Evolutionary conservation across 2,888 invertebrate species (phyloP).

Genomic region (Mythimna lalbum): DNA sequence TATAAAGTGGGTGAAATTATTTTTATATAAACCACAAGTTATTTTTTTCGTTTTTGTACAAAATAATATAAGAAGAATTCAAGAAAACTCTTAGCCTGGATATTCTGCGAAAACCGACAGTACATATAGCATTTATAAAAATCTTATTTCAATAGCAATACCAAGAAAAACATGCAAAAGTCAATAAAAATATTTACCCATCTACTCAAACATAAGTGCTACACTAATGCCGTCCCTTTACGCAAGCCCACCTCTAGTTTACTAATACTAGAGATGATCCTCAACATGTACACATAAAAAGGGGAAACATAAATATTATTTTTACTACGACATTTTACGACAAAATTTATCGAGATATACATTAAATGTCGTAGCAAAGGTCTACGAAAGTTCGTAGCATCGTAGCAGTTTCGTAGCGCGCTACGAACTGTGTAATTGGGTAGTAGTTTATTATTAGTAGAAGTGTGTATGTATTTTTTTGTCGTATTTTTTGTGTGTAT

Average conservation of each 20-base stretch:
- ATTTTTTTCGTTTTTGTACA: not conserved
- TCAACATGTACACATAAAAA: constrained; percentile 56
- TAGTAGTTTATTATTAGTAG: constrained; percentile 33
- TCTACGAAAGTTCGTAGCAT: constrained; percentile 74
- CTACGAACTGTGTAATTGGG: constrained; percentile 48
- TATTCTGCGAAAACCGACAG: not conserved
- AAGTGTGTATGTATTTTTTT: constrained; percentile 17
- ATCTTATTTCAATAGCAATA: not conserved
- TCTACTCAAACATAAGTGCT: constrained; percentile 36
- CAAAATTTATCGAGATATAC: constrained; percentile 62
- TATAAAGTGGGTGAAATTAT: no score
- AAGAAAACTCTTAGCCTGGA: not conserved
- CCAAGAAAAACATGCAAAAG: not conserved
- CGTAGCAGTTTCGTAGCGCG: constrained; percentile 65
- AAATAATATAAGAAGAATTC: not conserved
- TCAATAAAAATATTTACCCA: constrained; percentile 32
- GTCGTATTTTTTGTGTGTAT: constrained; percentile 9
- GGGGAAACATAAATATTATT: constrained; percentile 65
- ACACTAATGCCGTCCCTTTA: constrained; percentile 43
- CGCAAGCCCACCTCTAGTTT: constrained; percentile 54
- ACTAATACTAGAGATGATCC: constrained; percentile 60
- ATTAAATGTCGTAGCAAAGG: constrained; percentile 69
- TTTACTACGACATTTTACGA: constrained; percentile 67
- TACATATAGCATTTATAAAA: not conserved
- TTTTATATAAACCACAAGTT: no score